Percentiles rank a stretch among this genome's conserved stretches.
These are phyloP conservation scores for Caenorhabditis wallacei DNA, from an alignment of 2,888 invertebrate species.

Conservation along the genomic window DNA sequence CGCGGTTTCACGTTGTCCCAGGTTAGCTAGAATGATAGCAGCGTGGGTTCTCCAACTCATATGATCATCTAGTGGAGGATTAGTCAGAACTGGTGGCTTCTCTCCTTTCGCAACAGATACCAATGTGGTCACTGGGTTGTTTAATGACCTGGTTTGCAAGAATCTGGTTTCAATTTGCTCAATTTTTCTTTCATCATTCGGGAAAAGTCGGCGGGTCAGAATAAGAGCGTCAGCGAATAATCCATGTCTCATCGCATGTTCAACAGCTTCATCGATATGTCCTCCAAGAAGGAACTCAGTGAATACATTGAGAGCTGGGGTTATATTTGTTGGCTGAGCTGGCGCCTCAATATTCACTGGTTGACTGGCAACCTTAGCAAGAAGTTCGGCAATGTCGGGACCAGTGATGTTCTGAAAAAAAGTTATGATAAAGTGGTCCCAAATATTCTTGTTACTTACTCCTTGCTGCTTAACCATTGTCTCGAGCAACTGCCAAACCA, in stretches of 20 bases:
- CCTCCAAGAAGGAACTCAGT: constrained; percentile 78
- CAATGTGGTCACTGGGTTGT: constrained; percentile 79
- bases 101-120: constrained; percentile 77
- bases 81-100: constrained; percentile 78
- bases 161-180: constrained; percentile 76
- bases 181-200: constrained; percentile 69
- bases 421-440: not conserved
- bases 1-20: constrained; percentile 68
- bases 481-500: constrained; percentile 79
- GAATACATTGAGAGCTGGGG: constrained; percentile 71
- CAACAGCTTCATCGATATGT: constrained; percentile 80
- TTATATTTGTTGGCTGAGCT: constrained; percentile 62
- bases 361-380: constrained; percentile 60
- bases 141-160: constrained; percentile 74
- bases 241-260: constrained; percentile 77
- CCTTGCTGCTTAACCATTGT: constrained; percentile 79
- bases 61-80: constrained; percentile 84
- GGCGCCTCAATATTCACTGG: constrained; percentile 46
- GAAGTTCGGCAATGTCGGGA: constrained; percentile 78
- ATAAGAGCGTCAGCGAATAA: constrained; percentile 80
- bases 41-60: constrained; percentile 96
- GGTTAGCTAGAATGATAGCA: constrained; percentile 90
- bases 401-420: constrained; percentile 78
- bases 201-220: constrained; percentile 76
- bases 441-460: too few relatives aligned